phyloP scores from a whole-genome alignment of 1,140 invertebrate genomes.

The Drosophila athabasca region DNA sequence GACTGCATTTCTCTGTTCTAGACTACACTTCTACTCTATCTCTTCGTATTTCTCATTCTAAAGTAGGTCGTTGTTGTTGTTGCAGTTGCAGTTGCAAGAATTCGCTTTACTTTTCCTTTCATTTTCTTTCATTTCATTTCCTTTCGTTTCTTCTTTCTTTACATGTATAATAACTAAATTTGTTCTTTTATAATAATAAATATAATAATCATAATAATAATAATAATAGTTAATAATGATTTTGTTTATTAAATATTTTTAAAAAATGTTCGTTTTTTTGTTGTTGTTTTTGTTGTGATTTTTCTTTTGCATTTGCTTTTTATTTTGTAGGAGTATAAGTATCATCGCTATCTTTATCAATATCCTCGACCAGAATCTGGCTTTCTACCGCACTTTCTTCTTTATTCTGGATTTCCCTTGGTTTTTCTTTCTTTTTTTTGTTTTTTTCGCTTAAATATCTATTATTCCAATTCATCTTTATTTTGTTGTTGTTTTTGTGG shows the following conservation, averaged over 20 bases:
- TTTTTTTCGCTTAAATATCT: conserved; percentile 56
- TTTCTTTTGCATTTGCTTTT: conserved; percentile 12
- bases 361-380: conserved; percentile 48
- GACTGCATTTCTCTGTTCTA: conserved; percentile 32
- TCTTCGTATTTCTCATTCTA: conserved; percentile 11
- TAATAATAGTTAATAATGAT: conserved; percentile 81
- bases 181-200: conserved; percentile 60
- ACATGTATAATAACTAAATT: conserved; percentile 80
- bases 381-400: conserved; percentile 14
- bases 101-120: conserved; percentile 48
- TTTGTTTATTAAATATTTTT: conserved; percentile 80
- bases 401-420: conserved; percentile 17
- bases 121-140: conserved; percentile 41
- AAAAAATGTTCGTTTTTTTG: conserved; percentile 71
- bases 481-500: conserved; percentile 31
- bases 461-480: conserved; percentile 76
- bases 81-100: conserved; percentile 46
- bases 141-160: conserved; percentile 54
- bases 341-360: conserved; percentile 65
- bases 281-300: conserved; percentile 12
- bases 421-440: conserved; percentile 19
- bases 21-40: conserved; percentile 12
- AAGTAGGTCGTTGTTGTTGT: conserved; percentile 46
- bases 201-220: conserved; percentile 75
- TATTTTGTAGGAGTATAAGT: conserved; percentile 66